Base-by-base conservation (phyloP, 2,888 invertebrate species). In the Macrophya alboannulata region DNA sequence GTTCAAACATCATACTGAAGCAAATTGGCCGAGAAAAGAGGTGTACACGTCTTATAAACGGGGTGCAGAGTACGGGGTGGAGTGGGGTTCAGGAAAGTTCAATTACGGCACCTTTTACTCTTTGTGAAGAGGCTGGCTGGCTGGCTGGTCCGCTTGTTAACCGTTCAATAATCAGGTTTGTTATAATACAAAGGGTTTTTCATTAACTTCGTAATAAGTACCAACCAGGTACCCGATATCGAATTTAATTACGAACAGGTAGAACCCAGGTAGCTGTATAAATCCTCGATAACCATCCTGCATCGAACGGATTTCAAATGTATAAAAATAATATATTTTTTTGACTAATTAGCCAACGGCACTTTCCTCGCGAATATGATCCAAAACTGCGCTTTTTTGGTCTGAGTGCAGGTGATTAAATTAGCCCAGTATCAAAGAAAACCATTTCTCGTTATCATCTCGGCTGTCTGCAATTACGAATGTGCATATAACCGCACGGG, bases 101-200 rank as follows among this genome's bases (percentile, higher is more conserved):
- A 37, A 68, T 68, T 68, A 68, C 68, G 31, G 37, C 68, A 68
- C 68, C 31, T 37, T 68, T 68, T 68, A 25, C 68, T 68, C 25
- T 68, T 15, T 25, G 68, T 15, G 15, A 68, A 74, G 74, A 74
- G 45, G 43, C 45, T 45, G 31, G 68, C 43, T 40, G n/a, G n/a
- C n/a, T 40, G 71, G 37, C 17, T 55, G 71, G 43, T 4, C 74
- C 77, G 55, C 55, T 77, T 77, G 81, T 62, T 81, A 81, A 81
- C 59, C 59, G 62, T 81, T 62, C 59, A 51, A 81, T 40, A 81
- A 81, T 81, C 77, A 77, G 51, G 77, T 77, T 77, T 77, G 77
- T 77, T 77, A 48, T 31, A 77, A 77, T 51, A 77, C 77, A 77
- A 77, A 77, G 51, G 77, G 37, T 37, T 51, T 51, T 51, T 62